These are phyloP conservation scores for Rutilus rutilus DNA, from an alignment of 2,113 vertebrate species.

Conservation along the genomic window DNA sequence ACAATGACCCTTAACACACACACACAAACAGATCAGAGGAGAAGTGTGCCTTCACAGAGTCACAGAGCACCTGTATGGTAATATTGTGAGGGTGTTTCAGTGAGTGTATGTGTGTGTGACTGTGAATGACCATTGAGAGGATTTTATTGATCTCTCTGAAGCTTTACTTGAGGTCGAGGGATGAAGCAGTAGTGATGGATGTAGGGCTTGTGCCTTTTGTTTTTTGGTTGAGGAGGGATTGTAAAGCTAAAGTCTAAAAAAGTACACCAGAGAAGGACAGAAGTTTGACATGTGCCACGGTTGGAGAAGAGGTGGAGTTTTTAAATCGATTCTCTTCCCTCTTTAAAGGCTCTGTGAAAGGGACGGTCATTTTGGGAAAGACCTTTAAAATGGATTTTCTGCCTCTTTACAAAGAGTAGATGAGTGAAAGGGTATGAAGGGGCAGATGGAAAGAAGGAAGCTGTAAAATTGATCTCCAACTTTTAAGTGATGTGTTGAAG, in stretches of 20 bases:
- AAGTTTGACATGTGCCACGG: constrained; percentile 49
- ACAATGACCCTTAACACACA: constrained; percentile 4
- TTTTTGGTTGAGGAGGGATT: background rate
- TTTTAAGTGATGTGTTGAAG: constrained; percentile 37
- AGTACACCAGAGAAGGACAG: constrained; percentile 2
- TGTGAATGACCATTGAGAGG: constrained; percentile 14
- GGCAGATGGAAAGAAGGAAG: constrained; percentile 23
- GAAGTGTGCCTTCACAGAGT: constrained; percentile 17
- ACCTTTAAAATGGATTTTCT: constrained; percentile 76
- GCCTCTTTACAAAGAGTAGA: constrained; percentile 61
- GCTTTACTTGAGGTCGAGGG: constrained; percentile 7
- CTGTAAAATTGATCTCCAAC: constrained; percentile 48
- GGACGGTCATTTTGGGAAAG: constrained; percentile 62
- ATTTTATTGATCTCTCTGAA: constrained; percentile 15
- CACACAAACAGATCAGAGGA: constrained; percentile 3
- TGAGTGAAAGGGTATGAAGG: constrained; percentile 40
- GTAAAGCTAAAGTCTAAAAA: background rate
- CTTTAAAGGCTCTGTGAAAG: constrained; percentile 63
- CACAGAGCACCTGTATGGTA: constrained; percentile 37
- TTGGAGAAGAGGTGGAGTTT: constrained; percentile 57
- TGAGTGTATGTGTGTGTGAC: background rate
- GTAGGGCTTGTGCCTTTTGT: background rate
- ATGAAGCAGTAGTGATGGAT: constrained; percentile 24
- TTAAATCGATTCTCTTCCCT: constrained; percentile 64
- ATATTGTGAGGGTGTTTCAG: background rate